Evolutionary conservation across 1,140 invertebrate species (phyloP).

Genomic region (Heliconius hermathena): DNA sequence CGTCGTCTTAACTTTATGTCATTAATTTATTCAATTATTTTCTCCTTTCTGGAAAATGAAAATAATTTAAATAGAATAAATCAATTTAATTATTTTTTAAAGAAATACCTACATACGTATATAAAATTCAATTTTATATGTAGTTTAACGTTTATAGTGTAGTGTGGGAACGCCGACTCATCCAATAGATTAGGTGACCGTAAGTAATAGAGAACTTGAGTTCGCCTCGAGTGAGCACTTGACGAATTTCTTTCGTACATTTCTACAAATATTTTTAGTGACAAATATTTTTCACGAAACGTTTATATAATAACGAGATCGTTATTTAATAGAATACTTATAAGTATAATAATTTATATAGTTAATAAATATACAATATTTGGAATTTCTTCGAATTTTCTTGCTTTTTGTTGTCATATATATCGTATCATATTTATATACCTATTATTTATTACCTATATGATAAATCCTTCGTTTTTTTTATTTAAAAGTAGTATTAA

Average conservation of each 20-base stretch:
- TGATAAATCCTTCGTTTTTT: too few species aligned
- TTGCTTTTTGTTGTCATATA: not conserved
- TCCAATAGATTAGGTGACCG: conserved; percentile 41
- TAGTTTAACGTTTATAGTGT: not conserved
- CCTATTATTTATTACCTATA: too few species aligned
- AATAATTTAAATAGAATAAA: too few species aligned
- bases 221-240: conserved; percentile 27
- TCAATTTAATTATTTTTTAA: too few species aligned
- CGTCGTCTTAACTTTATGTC: too few species aligned
- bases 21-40: too few species aligned
- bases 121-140: not conserved
- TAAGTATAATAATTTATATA: not conserved
- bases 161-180: not conserved
- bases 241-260: conserved; percentile 31
- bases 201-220: conserved; percentile 55
- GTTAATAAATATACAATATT: not conserved
- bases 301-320: conserved; percentile 18
- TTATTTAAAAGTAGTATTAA: too few species aligned
- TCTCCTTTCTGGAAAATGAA: too few species aligned
- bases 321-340: not conserved
- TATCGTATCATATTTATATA: too few species aligned
- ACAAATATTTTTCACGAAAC: conserved; percentile 26
- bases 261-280: conserved; percentile 25
- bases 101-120: too few species aligned
- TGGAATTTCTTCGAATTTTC: not conserved